A percentile compares a stretch with the other conserved stretches of the same genome.
phyloP scores from a whole-genome alignment of 2,797 vertebrate genomes.

The Pseudopleuronectes americanus region DNA sequence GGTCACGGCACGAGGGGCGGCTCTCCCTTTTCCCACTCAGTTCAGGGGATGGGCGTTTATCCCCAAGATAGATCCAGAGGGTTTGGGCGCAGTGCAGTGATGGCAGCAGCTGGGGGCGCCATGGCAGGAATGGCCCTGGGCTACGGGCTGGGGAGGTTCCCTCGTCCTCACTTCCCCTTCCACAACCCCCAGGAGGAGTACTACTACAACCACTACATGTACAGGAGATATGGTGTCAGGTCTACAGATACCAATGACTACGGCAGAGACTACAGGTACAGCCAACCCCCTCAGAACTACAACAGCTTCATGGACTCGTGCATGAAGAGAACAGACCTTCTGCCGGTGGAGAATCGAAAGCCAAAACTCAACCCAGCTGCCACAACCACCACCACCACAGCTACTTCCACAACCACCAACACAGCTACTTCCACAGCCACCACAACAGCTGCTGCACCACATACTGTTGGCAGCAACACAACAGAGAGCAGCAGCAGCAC shows the following conservation, averaged over 20 bases:
- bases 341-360: slow-evolving; percentile 44
- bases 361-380: neutral
- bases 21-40: slow-evolving; percentile 76
- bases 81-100: slow-evolving; percentile 71
- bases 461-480: slow-evolving; percentile 17
- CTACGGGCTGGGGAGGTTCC: slow-evolving; percentile 79
- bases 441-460: neutral
- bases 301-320: slow-evolving; percentile 72
- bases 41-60: slow-evolving; percentile 66
- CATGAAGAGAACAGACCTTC: slow-evolving; percentile 71
- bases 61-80: slow-evolving; percentile 71
- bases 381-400: neutral
- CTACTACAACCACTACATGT: slow-evolving; percentile 82
- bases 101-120: slow-evolving; percentile 74
- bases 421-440: too few species aligned
- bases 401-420: neutral
- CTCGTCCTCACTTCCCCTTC: slow-evolving; percentile 69
- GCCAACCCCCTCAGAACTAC: slow-evolving; percentile 39
- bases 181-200: slow-evolving; percentile 69
- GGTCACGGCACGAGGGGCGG: slow-evolving; percentile 55
- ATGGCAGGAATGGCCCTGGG: slow-evolving; percentile 79
- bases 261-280: slow-evolving; percentile 68
- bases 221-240: slow-evolving; percentile 62
- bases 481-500: slow-evolving; percentile 20
- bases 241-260: slow-evolving; percentile 69